Evolutionary conservation across 1,140 invertebrate species (phyloP), one percentile per base, ranked within the genome.

Genomic region (Cydia splendana): DNA sequence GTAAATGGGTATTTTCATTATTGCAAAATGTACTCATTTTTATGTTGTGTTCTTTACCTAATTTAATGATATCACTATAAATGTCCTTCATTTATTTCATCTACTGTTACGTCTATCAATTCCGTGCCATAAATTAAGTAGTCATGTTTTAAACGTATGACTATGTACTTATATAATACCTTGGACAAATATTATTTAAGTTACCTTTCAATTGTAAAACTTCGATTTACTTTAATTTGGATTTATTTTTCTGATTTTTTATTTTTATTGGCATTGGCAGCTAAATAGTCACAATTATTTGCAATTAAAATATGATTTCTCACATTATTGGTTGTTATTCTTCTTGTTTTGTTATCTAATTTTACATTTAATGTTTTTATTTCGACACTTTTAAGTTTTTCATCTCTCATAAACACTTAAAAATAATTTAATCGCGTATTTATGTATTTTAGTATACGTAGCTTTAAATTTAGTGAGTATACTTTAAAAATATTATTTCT

Each of bases 311-410:
- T 74, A 80, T 24, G 77, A 57, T 65, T 67, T 82, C 80, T 81
- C 75, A 79, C 79, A 82, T 86, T 88, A 89, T 88, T 88, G 88
- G 86, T 92, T 91, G 90, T 92, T 92, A 90, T 82, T 75, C 67
- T 62, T 57, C 45, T 84, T 91, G 87, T 91, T 91, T 88, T 86
- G 90, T 92, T 92, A 88, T 88, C 83, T 92, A 92, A 91, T 91
- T 92, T 91, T 92, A 92, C 80, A 84, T 91, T 87, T 81, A 79
- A 81, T 84, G 83, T 90, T 90, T 87, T 84, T 85, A 82, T 83
- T 81, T 82, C 71, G 3, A 75, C 71, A 53, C 82, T 84, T 86
- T 86, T 83, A 84, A 78, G 85, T 85, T 88, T 81, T 81, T 85
- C 78, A 42, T 80, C 80, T 87, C 83, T 85, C 81, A 83, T 80